Evolutionary conservation across 2,113 vertebrate genomes (phyloP).

Genomic region (Macrotis lagotis): DNA sequence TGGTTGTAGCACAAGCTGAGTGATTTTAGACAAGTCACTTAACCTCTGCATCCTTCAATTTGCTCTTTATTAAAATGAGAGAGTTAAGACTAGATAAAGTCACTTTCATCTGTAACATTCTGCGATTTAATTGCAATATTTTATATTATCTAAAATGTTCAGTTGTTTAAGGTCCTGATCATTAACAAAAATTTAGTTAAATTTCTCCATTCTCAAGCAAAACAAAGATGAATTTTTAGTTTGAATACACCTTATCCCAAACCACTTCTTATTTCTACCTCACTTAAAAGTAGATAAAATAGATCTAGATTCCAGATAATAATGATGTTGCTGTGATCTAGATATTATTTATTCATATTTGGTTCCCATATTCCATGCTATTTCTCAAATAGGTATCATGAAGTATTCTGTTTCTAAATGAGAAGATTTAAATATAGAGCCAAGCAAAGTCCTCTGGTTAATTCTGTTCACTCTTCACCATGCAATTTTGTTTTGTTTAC

Average conservation of each 20-base stretch:
- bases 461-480: not conserved
- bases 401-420: not conserved
- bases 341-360: not conserved
- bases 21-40: not conserved
- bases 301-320: not conserved
- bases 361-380: not conserved
- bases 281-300: not conserved
- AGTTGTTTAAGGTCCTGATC: not conserved
- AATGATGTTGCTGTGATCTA: not conserved
- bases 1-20: not conserved
- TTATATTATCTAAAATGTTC: not conserved
- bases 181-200: not conserved
- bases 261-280: not conserved
- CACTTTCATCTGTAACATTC: not conserved
- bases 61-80: not conserved
- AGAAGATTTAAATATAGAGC: not conserved
- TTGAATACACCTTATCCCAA: not conserved
- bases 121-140: not conserved
- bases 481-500: not conserved
- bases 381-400: not conserved
- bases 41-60: not conserved
- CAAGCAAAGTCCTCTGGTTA: not conserved
- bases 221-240: not conserved
- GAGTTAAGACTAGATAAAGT: not conserved
- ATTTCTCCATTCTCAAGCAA: not conserved